phyloP scores from a whole-genome alignment of 2,888 invertebrate species.

The Eupsilia transversa region DNA sequence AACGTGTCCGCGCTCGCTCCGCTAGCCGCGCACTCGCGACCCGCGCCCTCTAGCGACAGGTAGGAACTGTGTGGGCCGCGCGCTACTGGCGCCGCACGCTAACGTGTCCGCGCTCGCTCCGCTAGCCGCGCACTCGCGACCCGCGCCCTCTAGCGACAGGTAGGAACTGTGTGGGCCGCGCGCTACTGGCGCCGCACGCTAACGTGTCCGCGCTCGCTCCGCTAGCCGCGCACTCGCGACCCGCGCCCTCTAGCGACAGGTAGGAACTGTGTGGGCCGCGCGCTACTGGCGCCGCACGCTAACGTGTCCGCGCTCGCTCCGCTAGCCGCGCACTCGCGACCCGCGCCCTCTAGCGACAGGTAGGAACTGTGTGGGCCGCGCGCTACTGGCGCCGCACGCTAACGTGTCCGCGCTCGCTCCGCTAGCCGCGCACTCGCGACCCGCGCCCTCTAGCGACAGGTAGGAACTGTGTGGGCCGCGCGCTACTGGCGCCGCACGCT shows the following conservation, averaged over 20 bases:
- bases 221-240: neutral
- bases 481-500: neutral
- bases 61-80: conserved; percentile 67
- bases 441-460: conserved; percentile 66
- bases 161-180: conserved; percentile 67
- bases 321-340: neutral
- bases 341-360: conserved; percentile 66
- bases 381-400: neutral
- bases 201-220: neutral
- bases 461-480: conserved; percentile 67
- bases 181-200: neutral
- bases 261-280: conserved; percentile 67
- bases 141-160: conserved; percentile 66
- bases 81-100: neutral
- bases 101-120: neutral
- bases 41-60: conserved; percentile 66
- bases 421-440: neutral
- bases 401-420: neutral
- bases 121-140: neutral
- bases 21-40: neutral
- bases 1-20: neutral
- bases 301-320: neutral
- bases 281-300: neutral
- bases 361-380: conserved; percentile 67
- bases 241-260: conserved; percentile 66